Base-by-base conservation (phyloP, 2,113 vertebrate genomes). In the Sinocyclocheilus rhinocerous region DNA sequence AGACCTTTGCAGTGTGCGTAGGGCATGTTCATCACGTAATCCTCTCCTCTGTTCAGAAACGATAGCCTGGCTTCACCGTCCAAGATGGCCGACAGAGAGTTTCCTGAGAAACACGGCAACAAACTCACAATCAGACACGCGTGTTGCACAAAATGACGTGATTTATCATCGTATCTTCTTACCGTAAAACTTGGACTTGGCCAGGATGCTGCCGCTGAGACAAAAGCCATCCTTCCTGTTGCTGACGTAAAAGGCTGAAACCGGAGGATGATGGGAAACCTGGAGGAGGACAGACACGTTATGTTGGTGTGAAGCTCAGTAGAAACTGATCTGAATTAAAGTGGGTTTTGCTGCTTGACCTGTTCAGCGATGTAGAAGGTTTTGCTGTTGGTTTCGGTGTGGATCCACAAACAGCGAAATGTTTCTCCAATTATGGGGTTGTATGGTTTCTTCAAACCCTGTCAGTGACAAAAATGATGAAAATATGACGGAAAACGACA, bases 131-230 rank as follows among this genome's bases (percentile, higher is more conserved):
- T 52, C 29, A 70, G 24, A 48, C 57, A 59, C 48, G 4, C 20
- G 81, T 36, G 15, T 22, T 18, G 15, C 7, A 24, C 11, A 36
- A 22, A 55, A 16, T 8, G 4, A 59, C 65, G 36, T n/a, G 45
- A 50, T 77, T 75, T n/a, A 24, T 70, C 42, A 20, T 2, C 26
- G 10, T 16, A 26, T 9, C 12, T 73, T 86, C 80, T 84, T 93
- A 99, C 98, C 98, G 5, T 99, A 99, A 92, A 99, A 99, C 91
- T 99, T 99, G 69, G 98, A 99, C 94, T 99, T 99, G 89, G 98
- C 98, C 77, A 99, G 95, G 93, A 99, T 99, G 94, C 97, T 99
- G 63, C 97, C 98, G 87, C 97, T 99, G 91, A 99, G 95, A 93
- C 98, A 99, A 95, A 99, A 99, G 0, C 98, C 98, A 67, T 99